Percentiles rank a stretch among this genome's conserved stretches.
These are phyloP conservation scores for Drosophila aff. DNA, from an alignment of 1,140 invertebrate species.

Conservation along the genomic window DNA sequence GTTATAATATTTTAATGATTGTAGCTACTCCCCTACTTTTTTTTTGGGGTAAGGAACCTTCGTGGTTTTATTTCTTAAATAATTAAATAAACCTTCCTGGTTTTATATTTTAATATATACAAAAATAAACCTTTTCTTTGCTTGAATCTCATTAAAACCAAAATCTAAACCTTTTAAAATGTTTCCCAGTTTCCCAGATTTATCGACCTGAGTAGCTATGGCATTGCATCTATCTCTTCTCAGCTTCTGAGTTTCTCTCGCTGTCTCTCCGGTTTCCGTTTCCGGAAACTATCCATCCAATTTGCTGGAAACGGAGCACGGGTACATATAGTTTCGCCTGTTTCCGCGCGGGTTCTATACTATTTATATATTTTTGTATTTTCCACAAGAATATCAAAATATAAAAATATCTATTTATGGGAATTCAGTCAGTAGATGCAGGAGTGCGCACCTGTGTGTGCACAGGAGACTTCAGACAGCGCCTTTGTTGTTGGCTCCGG, in stretches of 20 bases:
- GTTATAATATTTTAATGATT: too few species aligned
- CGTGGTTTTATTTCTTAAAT: neutral
- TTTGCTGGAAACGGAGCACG: neutral
- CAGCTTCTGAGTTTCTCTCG: neutral
- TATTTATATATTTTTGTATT: too few species aligned
- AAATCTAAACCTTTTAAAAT: neutral
- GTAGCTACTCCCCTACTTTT: too few species aligned
- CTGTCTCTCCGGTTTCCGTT: constrained; percentile 1
- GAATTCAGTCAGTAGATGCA: neutral
- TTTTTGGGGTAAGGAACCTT: neutral
- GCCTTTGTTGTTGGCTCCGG: constrained; percentile 25
- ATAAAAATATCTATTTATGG: neutral
- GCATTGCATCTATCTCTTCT: neutral
- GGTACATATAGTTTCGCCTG: neutral
- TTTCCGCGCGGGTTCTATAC: neutral
- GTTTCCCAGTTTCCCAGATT: neutral
- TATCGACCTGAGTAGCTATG: neutral
- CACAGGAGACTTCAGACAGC: neutral
- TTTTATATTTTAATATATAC: neutral
- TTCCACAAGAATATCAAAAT: neutral
- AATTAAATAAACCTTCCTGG: neutral
- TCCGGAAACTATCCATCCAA: constrained; percentile 5
- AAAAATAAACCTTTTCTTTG: neutral
- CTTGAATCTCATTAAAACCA: neutral
- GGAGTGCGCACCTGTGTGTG: neutral